Conservation (phyloP, 53 echinoderm and acorn worm species). For the Echinarachnius parma region DNA sequence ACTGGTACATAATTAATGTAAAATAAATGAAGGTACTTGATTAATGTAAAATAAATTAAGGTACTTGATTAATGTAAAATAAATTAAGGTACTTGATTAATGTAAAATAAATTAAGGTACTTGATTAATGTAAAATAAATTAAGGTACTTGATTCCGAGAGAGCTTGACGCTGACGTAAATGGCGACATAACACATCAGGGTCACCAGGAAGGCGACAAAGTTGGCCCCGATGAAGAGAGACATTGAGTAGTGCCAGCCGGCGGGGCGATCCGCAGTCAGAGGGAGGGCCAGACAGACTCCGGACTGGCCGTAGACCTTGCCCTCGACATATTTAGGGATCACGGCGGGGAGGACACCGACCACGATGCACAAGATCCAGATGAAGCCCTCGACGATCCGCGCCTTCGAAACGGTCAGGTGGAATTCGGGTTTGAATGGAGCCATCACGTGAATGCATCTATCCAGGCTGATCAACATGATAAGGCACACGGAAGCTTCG, state of each 20-base stretch:
- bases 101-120: too few relatives aligned
- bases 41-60: too few relatives aligned
- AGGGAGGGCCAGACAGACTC: slow-evolving; percentile 60
- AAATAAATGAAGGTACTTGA: too few relatives aligned
- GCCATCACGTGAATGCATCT: slow-evolving; percentile 44
- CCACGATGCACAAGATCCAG: slow-evolving; percentile 27
- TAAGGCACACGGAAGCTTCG: slow-evolving; percentile 53
- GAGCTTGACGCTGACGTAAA: slow-evolving; percentile 38
- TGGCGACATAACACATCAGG: slow-evolving; percentile 44
- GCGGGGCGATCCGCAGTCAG: slow-evolving; percentile 20
- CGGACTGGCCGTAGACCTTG: slow-evolving; percentile 51
- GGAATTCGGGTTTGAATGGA: slow-evolving; percentile 44
- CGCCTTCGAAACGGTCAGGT: slow-evolving; percentile 7
- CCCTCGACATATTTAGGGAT: slow-evolving; percentile 20
- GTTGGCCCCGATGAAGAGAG: slow-evolving; percentile 44
- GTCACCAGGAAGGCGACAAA: slow-evolving; percentile 43
- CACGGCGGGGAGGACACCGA: slow-evolving; percentile 23
- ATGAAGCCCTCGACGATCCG: slow-evolving; percentile 8
- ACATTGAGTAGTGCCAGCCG: slow-evolving; percentile 55
- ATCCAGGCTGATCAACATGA: slow-evolving; percentile 56
- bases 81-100: too few relatives aligned
- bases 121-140: too few relatives aligned
- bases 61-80: too few relatives aligned
- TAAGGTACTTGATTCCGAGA: too few relatives aligned
- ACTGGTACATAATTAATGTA: too few relatives aligned